These are phyloP conservation scores for Notamacropus eugenii DNA, from an alignment of 2,797 vertebrate species.

Conservation along the genomic window DNA sequence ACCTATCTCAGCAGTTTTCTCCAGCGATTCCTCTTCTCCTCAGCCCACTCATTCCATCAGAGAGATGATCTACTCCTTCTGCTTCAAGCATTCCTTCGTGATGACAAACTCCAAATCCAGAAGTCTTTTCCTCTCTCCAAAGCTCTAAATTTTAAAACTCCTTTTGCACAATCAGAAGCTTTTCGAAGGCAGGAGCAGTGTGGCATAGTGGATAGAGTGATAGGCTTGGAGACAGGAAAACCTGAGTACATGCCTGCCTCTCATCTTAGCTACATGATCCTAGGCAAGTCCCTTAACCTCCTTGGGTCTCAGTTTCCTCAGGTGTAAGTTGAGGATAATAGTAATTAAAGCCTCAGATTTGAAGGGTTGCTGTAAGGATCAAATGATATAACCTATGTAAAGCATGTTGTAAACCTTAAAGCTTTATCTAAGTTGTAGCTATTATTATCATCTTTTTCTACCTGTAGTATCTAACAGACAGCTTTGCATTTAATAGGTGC, in stretches of 20 bases:
- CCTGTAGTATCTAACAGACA: not conserved
- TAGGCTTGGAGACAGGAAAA: not conserved
- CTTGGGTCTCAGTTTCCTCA: not conserved
- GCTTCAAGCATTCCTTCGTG: not conserved
- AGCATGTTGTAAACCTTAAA: not conserved
- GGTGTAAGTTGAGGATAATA: not conserved
- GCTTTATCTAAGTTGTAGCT: not conserved
- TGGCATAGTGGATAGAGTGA: not conserved
- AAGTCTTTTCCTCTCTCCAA: not conserved
- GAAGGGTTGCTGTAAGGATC: not conserved
- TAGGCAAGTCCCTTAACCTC: not conserved
- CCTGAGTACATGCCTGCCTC: not conserved
- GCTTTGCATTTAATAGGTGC: not conserved
- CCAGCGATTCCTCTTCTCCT: too few relatives aligned
- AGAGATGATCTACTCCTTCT: not conserved
- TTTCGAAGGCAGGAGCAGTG: not conserved
- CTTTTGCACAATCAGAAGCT: not conserved
- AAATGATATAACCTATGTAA: not conserved
- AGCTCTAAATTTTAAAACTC: not conserved
- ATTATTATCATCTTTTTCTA: not conserved
- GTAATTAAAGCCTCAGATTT: not conserved
- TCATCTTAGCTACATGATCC: not conserved
- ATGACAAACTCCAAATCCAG: not conserved
- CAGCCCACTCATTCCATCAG: not conserved
- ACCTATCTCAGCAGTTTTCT: too few relatives aligned